Base-by-base conservation (phyloP, 1,140 invertebrate species). In the Rhyzopertha dominica region DNA sequence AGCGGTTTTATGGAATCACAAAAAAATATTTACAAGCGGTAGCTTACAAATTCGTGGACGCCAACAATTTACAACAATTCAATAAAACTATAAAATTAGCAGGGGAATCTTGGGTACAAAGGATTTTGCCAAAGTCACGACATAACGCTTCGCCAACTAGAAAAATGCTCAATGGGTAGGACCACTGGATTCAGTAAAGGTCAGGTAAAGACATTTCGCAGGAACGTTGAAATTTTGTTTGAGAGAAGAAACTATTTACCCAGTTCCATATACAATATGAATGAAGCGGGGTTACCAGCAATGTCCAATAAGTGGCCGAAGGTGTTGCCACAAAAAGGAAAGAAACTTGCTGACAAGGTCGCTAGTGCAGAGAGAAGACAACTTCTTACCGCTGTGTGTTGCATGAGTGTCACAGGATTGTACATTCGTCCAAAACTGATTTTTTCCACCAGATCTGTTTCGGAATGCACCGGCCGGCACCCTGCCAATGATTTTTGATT, bases 231-330 rank as follows among this genome's bases (percentile, higher is more conserved):
- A 29, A 19, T 5, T 9, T 25, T 55, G 7, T 18, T 25, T 18
- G 23, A 40, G 31, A 51, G 51, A 38, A 45, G 56, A 40, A 51
- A 56, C 4, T 53, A 61, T 35, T 30, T 31, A 24, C 10, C 51
- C 12, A 32, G 16, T 13, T 47, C 49, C 30, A 60, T 67, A 16
- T 68, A 49, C 28, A 69, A 70, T 45, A 23, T 49, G 18, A 59
- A 68, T 58, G 63, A 68, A 41, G 67, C 59, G 25, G 69, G 62
- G 3, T 28, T 66, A 13, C 56, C 54, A 5, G 59, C 56, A 30
- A 64, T 70, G 19, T 57, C 39, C 1, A 48, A 60, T 25, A 64
- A 62, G 29, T 26, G 53, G 5, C 32, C 40, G 19, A 69, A 62
- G 48, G 56, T 68, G 7, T 25, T 69, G 17, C 44, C 62, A 16